Percentiles rank a stretch among this genome's conserved stretches.
Evolutionary conservation across 1,140 invertebrate genomes (phyloP).

Genomic region (Drosophila navojoa): DNA sequence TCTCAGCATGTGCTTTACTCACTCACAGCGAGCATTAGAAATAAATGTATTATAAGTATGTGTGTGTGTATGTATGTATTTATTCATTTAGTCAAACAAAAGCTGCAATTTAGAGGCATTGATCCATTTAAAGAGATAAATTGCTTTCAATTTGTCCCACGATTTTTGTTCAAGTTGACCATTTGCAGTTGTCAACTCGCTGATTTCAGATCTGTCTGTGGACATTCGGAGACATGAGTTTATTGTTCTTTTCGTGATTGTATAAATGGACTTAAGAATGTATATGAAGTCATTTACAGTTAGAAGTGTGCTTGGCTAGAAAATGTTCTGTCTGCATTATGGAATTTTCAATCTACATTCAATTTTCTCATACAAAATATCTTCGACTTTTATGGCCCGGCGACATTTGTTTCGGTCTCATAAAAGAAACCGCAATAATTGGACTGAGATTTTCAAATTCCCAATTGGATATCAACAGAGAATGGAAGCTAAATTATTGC

Average conservation of each 20-base stretch:
- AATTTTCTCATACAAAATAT: too few species aligned
- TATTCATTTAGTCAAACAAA: not conserved
- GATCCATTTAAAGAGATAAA: slow-evolving; percentile 13
- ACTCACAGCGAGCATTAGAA: too few species aligned
- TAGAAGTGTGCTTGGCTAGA: too few species aligned
- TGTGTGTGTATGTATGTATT: not conserved
- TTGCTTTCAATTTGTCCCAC: slow-evolving; percentile 9
- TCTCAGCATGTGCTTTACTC: too few species aligned
- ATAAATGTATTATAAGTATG: too few species aligned
- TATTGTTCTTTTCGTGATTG: slow-evolving; percentile 1
- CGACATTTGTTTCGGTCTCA: not conserved
- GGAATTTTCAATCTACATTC: too few species aligned
- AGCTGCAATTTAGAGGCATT: not conserved
- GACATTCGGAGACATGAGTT: not conserved
- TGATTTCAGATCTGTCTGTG: not conserved
- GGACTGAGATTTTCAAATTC: not conserved
- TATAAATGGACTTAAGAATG: not conserved
- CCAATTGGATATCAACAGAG: not conserved
- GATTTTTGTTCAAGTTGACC: slow-evolving; percentile 2
- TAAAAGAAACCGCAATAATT: slow-evolving; percentile 2
- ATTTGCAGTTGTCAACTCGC: slow-evolving; percentile 4
- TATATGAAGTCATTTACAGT: too few species aligned
- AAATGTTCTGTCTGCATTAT: too few species aligned
- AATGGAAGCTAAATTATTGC: slow-evolving; percentile 12
- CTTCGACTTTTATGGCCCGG: too few species aligned